Evolutionary conservation across 2,113 vertebrate genomes (phyloP).

Genomic region (Pygoscelis adeliae): DNA sequence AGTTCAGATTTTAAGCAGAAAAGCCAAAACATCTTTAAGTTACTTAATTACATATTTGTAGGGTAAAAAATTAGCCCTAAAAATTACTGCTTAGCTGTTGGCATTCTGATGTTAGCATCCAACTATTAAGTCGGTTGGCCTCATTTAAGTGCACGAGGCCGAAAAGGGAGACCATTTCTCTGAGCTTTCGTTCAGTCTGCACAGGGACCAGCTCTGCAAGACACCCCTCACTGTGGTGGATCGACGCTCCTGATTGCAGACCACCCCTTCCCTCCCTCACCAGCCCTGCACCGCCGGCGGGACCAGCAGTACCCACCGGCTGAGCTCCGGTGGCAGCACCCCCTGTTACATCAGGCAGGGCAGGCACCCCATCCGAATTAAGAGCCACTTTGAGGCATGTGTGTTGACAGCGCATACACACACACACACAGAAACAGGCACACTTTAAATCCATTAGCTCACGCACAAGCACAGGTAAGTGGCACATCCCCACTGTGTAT

Average conservation of each 20-base stretch:
- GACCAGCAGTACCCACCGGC: background rate
- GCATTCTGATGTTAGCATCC: background rate
- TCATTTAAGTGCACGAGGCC: background rate
- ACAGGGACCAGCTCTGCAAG: background rate
- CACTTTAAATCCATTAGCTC: background rate
- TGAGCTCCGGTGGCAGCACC: background rate
- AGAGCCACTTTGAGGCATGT: background rate
- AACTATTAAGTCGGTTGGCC: rapidly evolving
- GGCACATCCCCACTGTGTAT: background rate
- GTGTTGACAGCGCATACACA: background rate
- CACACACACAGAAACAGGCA: background rate
- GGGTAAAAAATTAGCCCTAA: background rate
- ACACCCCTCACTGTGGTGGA: no score
- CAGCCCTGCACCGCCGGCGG: no score
- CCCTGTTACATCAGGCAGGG: background rate
- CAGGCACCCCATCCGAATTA: background rate
- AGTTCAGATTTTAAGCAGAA: background rate
- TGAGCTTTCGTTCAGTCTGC: background rate
- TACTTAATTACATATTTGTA: background rate
- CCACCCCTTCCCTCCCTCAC: rapidly evolving
- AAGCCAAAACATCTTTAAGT: background rate
- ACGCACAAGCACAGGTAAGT: background rate
- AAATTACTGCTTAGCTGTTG: background rate
- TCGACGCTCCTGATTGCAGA: rapidly evolving
- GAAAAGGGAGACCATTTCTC: background rate